A percentile compares a stretch with the other conserved stretches of the same genome.
Conservation (phyloP, 2,888 invertebrate genomes). For the Mimumesa dahlbomi region DNA sequence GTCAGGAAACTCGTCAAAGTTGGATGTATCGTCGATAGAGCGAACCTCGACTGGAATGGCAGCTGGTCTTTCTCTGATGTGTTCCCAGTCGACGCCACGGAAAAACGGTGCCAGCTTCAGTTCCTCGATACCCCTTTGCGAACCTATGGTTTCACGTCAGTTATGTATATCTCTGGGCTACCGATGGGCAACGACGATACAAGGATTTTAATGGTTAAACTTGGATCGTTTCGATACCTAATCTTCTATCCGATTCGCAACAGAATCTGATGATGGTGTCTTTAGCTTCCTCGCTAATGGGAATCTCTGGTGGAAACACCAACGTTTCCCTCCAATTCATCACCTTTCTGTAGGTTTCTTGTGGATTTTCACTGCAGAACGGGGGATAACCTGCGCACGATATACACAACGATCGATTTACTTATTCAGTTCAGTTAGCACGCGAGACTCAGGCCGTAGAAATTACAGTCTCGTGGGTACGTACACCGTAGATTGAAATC, state of each 20-base stretch:
- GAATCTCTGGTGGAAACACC: slow-evolving; percentile 99
- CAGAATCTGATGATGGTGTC: slow-evolving; percentile 98
- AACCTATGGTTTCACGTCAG: too few species aligned
- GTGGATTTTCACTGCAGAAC: slow-evolving; percentile 99
- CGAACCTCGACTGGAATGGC: slow-evolving; percentile 98
- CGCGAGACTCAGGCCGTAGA: too few species aligned
- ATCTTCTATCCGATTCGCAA: slow-evolving; percentile 96
- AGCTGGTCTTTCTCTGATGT: slow-evolving; percentile 98
- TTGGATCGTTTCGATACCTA: too few species aligned
- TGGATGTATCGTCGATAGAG: slow-evolving; percentile 99
- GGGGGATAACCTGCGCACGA: slow-evolving; percentile 95
- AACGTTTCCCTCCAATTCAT: slow-evolving; percentile 99
- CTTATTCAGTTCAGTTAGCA: too few species aligned
- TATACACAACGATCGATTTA: too few species aligned
- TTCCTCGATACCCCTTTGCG: slow-evolving; percentile 95
- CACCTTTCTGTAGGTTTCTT: slow-evolving; percentile 97
- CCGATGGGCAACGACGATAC: too few species aligned
- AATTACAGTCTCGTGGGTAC: too few species aligned
- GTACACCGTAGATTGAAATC: too few species aligned
- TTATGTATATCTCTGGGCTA: too few species aligned
- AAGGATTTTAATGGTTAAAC: slow-evolving; percentile 2
- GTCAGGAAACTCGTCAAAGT: slow-evolving; percentile 99
- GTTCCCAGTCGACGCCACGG: slow-evolving; percentile 99
- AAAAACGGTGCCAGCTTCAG: slow-evolving; percentile 96
- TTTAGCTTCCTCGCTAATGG: slow-evolving; percentile 98